These are phyloP conservation scores for Pyrocoelia pectoralis DNA, from an alignment of 2,888 invertebrate species.

Conservation along the genomic window DNA sequence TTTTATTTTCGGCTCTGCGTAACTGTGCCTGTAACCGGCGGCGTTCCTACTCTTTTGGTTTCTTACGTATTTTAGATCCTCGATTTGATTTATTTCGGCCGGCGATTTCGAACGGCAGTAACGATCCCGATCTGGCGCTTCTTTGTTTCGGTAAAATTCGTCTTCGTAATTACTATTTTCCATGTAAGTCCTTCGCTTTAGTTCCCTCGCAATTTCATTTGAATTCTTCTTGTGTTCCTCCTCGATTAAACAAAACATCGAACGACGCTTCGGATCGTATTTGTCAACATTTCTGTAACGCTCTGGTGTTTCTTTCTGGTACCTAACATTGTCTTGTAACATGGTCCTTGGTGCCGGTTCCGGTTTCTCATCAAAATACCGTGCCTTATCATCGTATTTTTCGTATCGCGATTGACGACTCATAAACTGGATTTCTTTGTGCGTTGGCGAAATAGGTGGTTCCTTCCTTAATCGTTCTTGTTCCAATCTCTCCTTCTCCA, in stretches of 20 bases:
- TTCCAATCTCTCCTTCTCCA: constrained; percentile 75
- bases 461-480: constrained; percentile 52
- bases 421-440: constrained; percentile 40
- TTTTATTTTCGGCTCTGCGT: constrained; percentile 71
- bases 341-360: constrained; percentile 53
- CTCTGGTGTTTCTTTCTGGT: constrained; percentile 47
- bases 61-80: constrained; percentile 48
- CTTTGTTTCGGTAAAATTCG: constrained; percentile 42
- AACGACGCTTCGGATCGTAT: constrained; percentile 57
- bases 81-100: constrained; percentile 51
- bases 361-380: constrained; percentile 40
- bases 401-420: constrained; percentile 48
- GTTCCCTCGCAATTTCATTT: constrained; percentile 61
- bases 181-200: constrained; percentile 60
- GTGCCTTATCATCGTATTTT: constrained; percentile 45
- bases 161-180: constrained; percentile 51
- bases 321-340: constrained; percentile 45
- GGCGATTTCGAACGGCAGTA: constrained; percentile 55
- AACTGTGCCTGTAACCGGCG: constrained; percentile 67
- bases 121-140: constrained; percentile 51
- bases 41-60: constrained; percentile 49
- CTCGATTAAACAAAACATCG: constrained; percentile 59
- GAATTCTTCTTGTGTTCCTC: constrained; percentile 61
- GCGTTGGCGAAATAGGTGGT: constrained; percentile 50
- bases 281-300: constrained; percentile 49